Evolutionary conservation across 2,113 vertebrate genomes (phyloP).

Genomic region (Plotosus lineatus): DNA sequence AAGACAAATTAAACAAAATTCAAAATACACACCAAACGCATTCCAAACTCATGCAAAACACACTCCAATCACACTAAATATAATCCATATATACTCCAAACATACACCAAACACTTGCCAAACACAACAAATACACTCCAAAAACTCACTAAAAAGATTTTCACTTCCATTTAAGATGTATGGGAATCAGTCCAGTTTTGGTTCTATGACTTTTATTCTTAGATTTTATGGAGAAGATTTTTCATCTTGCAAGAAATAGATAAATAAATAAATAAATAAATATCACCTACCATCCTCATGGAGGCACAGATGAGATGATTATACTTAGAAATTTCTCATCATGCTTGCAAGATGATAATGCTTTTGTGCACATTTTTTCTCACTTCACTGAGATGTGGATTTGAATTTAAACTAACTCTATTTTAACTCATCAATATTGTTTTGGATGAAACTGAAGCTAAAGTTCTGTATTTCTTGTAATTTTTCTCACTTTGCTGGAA

Average conservation of each 20-base stretch:
- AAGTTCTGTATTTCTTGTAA: slow-evolving; percentile 1
- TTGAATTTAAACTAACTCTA: background rate
- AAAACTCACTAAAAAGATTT: too few species aligned
- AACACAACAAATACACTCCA: too few species aligned
- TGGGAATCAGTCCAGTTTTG: background rate
- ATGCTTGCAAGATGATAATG: background rate
- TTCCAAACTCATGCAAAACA: too few species aligned
- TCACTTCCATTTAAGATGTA: too few species aligned
- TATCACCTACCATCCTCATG: background rate
- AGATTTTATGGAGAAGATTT: background rate
- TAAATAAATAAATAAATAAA: background rate
- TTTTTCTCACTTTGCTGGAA: slow-evolving; percentile 17
- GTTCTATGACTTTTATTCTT: background rate
- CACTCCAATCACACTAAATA: too few species aligned
- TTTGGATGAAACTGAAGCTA: background rate
- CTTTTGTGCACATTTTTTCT: background rate
- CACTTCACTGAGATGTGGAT: background rate
- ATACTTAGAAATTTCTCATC: background rate
- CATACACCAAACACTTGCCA: too few species aligned
- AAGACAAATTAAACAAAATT: too few species aligned
- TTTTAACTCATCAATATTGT: background rate
- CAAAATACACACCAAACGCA: too few species aligned
- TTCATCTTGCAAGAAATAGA: background rate
- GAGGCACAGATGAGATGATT: background rate
- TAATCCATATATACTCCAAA: too few species aligned